Evolutionary conservation across 2,888 invertebrate species (phyloP), one percentile per base, ranked within the genome.

Genomic region (Diplolepis rosae): DNA sequence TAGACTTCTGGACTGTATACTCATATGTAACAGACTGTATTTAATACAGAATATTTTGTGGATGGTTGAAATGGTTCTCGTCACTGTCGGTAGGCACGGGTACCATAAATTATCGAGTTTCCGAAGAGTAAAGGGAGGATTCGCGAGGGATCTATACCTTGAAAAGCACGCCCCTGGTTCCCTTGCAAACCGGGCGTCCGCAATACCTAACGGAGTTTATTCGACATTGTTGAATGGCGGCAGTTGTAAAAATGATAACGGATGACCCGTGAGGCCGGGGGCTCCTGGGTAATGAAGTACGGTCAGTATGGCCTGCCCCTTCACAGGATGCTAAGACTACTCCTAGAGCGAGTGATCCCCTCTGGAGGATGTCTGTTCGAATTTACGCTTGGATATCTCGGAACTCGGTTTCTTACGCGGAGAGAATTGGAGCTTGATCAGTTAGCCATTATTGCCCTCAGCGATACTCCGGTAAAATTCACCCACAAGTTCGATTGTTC

Each of bases 201-300:
- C 86, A 88, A 87, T 88, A 88, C 87, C 88, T 87, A 88, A 86
- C 85, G 87, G 87, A 88, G 84, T 88, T 88, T 88, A 88, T 88
- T 88, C 88, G 88, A 88, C 88, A 88, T 88, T 88, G 88, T 88
- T 88, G 86, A 86, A 88, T 88, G 87, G 88, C 86, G 87, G 87
- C 85, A 88, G 88, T 86, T 87, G 88, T 88, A 88, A 88, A 88
- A 88, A 88, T 88, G 87, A 88, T 88, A 88, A 88, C 88, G 87
- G 84, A 88, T 87, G 87, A 88, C 85, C 87, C 81, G 81, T 80
- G 85, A 84, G 85, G 83, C 83, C 74, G 68, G 83, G 82, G 80
- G 74, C 80, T 86, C 84, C 81, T 71, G 86, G 87, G 83, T 88
- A 88, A 88, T 88, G 87, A 87, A 88, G 88, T 88, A 88, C 88